Base-by-base conservation (phyloP, 2,113 vertebrate genomes). In the Agelaius tricolor region DNA sequence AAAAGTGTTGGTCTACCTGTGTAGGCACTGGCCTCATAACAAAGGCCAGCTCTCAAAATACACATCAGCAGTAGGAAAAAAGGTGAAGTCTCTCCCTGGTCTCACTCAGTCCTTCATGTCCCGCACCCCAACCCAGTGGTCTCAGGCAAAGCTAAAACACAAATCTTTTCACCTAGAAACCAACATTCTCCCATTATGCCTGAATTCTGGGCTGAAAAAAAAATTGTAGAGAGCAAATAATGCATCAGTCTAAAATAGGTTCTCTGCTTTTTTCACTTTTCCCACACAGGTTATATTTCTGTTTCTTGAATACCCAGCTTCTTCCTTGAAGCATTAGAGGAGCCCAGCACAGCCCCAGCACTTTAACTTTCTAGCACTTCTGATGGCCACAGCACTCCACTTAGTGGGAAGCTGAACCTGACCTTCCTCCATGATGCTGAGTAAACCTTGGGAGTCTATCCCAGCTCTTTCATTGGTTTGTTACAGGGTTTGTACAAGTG, bases 91-190 rank as follows among this genome's bases (percentile, higher is more conserved):
- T 62, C 21, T 47, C 59, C n/a, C 65, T 89, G 37, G 23, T 65
- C 24, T 84, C 37, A 31, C 0, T 0, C 1, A 2, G 16, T 68
- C 23, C 39, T 65, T 79, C 57, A 41, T 73, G n/a, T 49, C 67
- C 55, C 16, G 26, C 24, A 31, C 11, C 2, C n/a, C 9, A 59
- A 23, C 15, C 8, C 31, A n/a, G 12, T 66, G n/a, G 26, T 86
- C 41, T 61, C 41, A 20, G 33, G 35, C 54, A 93, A 75, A 83
- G 8, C 19, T 65, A 47, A 75, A 57, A 41, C 8, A 76, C 23
- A 75, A 37, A 61, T 57, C 10, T n/a, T 81, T 68, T 47, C 9
- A 23, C 51, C 23, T 55, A 35, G 35, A 84, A 91, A 91, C 27
- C 31, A 52, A 27, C 15, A 28, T 21, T 84, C 13, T 81, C 37